These are phyloP conservation scores for Listronotus oregonensis DNA, from an alignment of 1,140 invertebrate genomes.

Conservation along the genomic window DNA sequence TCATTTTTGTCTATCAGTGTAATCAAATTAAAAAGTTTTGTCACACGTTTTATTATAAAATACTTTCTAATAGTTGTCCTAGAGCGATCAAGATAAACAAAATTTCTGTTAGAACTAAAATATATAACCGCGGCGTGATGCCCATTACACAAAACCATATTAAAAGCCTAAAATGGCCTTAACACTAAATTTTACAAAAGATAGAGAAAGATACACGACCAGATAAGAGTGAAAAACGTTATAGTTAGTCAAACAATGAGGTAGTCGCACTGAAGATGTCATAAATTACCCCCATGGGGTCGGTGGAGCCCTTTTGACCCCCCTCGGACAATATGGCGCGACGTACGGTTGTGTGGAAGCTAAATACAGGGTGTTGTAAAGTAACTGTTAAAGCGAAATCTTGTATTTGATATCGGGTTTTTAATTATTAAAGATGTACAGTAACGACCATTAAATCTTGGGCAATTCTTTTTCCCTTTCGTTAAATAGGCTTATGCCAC, in stretches of 20 bases:
- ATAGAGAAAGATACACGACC: slow-evolving; percentile 52
- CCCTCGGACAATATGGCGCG: slow-evolving; percentile 40
- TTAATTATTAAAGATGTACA: no score
- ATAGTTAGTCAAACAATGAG: slow-evolving; percentile 56
- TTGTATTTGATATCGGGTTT: no score
- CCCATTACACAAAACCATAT: slow-evolving; percentile 34
- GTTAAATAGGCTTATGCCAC: no score
- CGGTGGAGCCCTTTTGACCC: slow-evolving; percentile 38
- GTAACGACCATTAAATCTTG: no score
- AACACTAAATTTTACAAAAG: slow-evolving; percentile 55
- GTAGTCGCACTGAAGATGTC: slow-evolving; percentile 51
- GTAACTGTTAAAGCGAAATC: no score
- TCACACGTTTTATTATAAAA: no score
- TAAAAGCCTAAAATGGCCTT: slow-evolving; percentile 51
- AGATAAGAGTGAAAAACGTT: slow-evolving; percentile 55
- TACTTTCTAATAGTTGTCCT: no score
- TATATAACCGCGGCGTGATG: not conserved
- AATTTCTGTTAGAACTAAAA: slow-evolving; percentile 10
- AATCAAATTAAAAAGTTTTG: no score
- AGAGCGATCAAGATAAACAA: not conserved
- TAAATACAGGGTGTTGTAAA: slow-evolving; percentile 13
- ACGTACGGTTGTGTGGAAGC: slow-evolving; percentile 11
- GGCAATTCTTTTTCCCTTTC: no score
- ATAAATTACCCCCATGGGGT: slow-evolving; percentile 51
- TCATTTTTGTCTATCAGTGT: no score